These are phyloP conservation scores for Drosophila pachea DNA, from an alignment of 1,140 invertebrate species.

Conservation along the genomic window DNA sequence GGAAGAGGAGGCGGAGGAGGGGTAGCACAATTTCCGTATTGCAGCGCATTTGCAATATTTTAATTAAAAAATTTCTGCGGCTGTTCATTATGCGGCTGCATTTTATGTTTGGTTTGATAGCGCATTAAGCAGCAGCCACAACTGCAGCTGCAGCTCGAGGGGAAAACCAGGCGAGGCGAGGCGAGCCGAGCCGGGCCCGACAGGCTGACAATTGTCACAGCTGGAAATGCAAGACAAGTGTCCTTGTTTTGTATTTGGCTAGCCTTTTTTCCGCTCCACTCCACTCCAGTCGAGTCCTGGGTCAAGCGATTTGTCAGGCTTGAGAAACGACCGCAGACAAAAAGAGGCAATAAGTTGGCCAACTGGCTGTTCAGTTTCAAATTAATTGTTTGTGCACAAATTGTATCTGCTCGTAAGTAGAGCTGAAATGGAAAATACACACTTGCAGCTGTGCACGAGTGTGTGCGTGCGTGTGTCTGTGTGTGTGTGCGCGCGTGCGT, in stretches of 20 bases:
- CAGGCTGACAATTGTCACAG: conserved; percentile 68
- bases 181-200: too few relatives aligned
- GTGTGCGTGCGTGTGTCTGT: conserved; percentile 1
- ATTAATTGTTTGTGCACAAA: conserved; percentile 56
- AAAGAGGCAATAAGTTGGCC: conserved; percentile 51
- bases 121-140: conserved; percentile 15
- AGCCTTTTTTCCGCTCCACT: conserved; percentile 28
- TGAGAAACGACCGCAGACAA: conserved; percentile 58
- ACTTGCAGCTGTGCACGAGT: conserved; percentile 10
- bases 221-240: conserved; percentile 44
- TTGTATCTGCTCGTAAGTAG: conserved; percentile 34
- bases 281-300: conserved; percentile 12
- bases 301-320: conserved; percentile 63
- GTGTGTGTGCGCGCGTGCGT: conserved; percentile 4
- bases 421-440: conserved; percentile 30
- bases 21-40: not conserved
- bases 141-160: not conserved
- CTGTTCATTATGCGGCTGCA: conserved; percentile 63
- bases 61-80: conserved; percentile 71
- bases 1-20: not conserved
- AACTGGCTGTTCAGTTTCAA: conserved; percentile 54
- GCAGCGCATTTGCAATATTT: conserved; percentile 62
- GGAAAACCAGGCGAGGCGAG: conserved; percentile 48
- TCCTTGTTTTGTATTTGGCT: conserved; percentile 23
- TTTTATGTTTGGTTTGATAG: conserved; percentile 46